Conservation (phyloP, 35 echinoderm and acorn worm species). For the Chiridota heheva region DNA sequence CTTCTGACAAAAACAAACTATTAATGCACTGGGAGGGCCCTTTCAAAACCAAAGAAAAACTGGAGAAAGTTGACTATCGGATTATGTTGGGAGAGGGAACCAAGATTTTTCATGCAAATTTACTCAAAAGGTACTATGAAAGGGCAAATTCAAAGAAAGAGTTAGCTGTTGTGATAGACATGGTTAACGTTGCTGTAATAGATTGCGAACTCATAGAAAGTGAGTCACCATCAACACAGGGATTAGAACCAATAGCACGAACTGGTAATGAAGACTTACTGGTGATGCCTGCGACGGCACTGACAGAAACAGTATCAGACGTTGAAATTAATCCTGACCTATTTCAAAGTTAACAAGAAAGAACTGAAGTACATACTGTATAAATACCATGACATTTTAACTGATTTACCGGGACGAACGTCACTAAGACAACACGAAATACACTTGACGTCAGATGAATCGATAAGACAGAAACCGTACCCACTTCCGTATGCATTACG, state of each 20-base stretch:
- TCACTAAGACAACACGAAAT: conserved; percentile 43
- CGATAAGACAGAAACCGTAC: conserved; percentile 38
- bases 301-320: conserved; percentile 18
- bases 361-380: conserved; percentile 16
- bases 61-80: background rate
- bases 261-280: background rate
- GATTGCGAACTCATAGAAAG: background rate
- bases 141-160: background rate
- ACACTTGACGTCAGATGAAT: conserved; percentile 5
- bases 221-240: background rate
- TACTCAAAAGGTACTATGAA: conserved; percentile 5
- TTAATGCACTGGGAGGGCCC: conserved; percentile 62
- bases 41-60: background rate
- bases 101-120: conserved; percentile 29
- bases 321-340: background rate
- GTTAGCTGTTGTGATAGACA: background rate
- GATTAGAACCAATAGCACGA: background rate
- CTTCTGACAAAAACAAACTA: conserved; percentile 49
- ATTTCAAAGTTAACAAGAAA: background rate
- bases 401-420: conserved; percentile 49
- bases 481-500: conserved; percentile 46
- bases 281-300: background rate
- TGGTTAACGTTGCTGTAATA: background rate
- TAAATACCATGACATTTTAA: conserved; percentile 14
- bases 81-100: background rate